Conservation (phyloP, 2,113 vertebrate species). For the Deroptyus accipitrinus region DNA sequence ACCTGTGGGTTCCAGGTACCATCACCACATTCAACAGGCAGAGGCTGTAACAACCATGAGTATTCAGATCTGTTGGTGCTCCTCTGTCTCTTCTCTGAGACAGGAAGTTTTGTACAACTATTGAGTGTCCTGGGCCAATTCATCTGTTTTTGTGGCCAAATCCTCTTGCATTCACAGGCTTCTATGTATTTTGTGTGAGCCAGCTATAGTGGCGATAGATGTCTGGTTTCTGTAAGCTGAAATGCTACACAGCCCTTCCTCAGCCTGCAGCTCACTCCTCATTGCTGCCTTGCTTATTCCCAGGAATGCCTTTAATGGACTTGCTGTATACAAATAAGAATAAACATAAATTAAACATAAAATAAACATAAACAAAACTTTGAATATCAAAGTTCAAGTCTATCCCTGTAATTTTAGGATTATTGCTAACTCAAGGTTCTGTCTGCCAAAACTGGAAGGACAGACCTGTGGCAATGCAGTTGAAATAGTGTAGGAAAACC, state of each 20-base stretch:
- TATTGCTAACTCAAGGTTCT: neutral
- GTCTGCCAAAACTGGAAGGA: neutral
- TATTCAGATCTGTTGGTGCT: accelerated
- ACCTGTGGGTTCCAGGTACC: neutral
- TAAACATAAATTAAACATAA: neutral
- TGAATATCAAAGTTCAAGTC: neutral
- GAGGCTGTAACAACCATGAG: accelerated
- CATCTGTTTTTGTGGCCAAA: neutral
- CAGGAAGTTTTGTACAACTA: neutral
- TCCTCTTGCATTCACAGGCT: neutral
- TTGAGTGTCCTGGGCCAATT: neutral
- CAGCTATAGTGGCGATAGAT: neutral
- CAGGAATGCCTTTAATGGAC: neutral
- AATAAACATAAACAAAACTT: neutral
- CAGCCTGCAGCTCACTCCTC: neutral
- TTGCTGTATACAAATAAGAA: neutral
- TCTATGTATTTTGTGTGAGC: neutral
- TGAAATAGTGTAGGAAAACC: neutral
- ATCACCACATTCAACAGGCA: neutral
- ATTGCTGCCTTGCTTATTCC: neutral
- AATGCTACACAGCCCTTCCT: neutral
- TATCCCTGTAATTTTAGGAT: neutral
- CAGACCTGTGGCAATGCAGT: neutral
- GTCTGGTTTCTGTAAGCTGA: neutral
- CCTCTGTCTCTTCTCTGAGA: neutral